Evolutionary conservation across 2,113 vertebrate species (phyloP).

Genomic region (Python bivittatus): DNA sequence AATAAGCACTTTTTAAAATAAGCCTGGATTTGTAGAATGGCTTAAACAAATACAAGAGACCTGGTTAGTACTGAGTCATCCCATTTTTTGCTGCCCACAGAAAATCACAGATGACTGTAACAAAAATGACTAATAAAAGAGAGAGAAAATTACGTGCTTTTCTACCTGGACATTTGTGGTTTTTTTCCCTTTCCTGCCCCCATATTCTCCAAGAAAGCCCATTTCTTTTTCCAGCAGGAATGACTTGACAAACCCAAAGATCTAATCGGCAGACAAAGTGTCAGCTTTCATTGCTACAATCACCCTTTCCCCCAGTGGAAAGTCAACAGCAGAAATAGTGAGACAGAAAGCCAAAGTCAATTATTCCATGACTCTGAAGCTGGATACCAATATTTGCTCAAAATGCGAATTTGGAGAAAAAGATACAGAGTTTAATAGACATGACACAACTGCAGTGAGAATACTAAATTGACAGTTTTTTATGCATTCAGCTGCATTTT

Average conservation of each 20-base stretch:
- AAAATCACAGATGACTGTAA: slow-evolving; percentile 38
- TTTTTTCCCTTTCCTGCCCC: slow-evolving; percentile 49
- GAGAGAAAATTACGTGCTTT: slow-evolving; percentile 46
- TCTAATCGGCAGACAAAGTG: slow-evolving; percentile 49
- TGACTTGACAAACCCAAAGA: slow-evolving; percentile 53
- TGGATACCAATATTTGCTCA: slow-evolving; percentile 11
- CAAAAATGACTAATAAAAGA: not conserved
- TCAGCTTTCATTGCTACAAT: slow-evolving; percentile 50
- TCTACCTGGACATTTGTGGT: slow-evolving; percentile 38
- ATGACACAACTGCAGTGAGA: slow-evolving; percentile 27
- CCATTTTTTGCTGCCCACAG: slow-evolving; percentile 29
- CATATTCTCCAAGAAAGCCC: slow-evolving; percentile 55
- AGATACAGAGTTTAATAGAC: slow-evolving; percentile 33
- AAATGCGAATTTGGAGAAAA: slow-evolving; percentile 48
- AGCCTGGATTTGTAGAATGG: slow-evolving; percentile 49
- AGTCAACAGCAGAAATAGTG: slow-evolving; percentile 45
- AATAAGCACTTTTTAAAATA: slow-evolving; percentile 57
- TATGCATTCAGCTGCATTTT: not conserved
- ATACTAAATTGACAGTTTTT: slow-evolving; percentile 10
- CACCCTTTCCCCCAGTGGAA: slow-evolving; percentile 43
- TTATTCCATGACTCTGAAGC: slow-evolving; percentile 44
- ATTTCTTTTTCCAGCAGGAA: slow-evolving; percentile 57
- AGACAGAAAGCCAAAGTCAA: slow-evolving; percentile 54
- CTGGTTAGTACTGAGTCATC: slow-evolving; percentile 36
- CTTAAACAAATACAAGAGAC: slow-evolving; percentile 56